A percentile compares a stretch with the other conserved stretches of the same genome.
These are phyloP conservation scores for Drosophila merina DNA, from an alignment of 2,888 invertebrate genomes.

Conservation along the genomic window DNA sequence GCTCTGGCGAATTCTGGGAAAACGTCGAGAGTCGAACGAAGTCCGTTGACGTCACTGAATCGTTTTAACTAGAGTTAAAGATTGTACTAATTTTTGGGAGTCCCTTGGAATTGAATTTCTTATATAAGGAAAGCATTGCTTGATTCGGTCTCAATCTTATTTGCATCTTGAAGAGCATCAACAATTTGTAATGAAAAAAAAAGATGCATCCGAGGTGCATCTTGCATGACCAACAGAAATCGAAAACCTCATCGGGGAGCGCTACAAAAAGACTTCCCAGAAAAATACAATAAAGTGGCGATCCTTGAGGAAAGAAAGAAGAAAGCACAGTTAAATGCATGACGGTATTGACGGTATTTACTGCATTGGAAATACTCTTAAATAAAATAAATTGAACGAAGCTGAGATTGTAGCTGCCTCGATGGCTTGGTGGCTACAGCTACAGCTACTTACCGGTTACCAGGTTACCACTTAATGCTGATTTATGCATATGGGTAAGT, in stretches of 20 bases:
- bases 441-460: constrained; percentile 2
- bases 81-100: no score
- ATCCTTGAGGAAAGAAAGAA: constrained; percentile 41
- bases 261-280: constrained; percentile 32
- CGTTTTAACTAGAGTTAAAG: no score
- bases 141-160: neutral
- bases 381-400: constrained; percentile 58
- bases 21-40: constrained; percentile 3
- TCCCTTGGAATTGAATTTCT: neutral
- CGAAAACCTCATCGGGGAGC: constrained; percentile 11
- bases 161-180: neutral
- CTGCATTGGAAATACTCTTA: constrained; percentile 61
- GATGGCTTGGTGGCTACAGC: neutral
- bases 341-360: constrained; percentile 62
- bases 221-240: constrained; percentile 33
- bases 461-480: constrained; percentile 50
- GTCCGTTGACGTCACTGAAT: constrained; percentile 36
- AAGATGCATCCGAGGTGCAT: constrained; percentile 2
- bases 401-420: constrained; percentile 36
- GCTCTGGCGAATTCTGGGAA: constrained; percentile 22
- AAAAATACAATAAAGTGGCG: constrained; percentile 26
- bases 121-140: neutral
- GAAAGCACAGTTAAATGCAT: constrained; percentile 44
- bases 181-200: no score
- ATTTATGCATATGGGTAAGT: constrained; percentile 59